These are phyloP conservation scores for Pungitius pungitius DNA, from an alignment of 2,113 vertebrate genomes.

Conservation along the genomic window DNA sequence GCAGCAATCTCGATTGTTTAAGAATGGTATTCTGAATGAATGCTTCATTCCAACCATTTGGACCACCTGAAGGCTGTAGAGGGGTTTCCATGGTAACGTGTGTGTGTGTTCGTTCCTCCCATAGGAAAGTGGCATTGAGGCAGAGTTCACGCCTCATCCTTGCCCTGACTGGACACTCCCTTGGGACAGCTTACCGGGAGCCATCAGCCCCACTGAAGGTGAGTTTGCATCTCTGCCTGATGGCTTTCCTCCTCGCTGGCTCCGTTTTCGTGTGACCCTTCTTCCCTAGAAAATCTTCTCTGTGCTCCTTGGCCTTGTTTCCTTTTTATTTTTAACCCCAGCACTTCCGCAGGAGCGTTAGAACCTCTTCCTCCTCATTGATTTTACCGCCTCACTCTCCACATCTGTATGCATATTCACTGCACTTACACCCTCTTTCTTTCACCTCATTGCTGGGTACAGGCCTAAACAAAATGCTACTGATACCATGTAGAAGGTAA, in stretches of 20 bases:
- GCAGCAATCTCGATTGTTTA: background rate
- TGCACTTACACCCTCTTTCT: conserved; percentile 7
- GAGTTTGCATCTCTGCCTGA: conserved; percentile 69
- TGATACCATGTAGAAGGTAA: background rate
- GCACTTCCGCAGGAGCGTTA: background rate
- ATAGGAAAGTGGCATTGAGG: conserved; percentile 90
- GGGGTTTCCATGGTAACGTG: conserved; percentile 56
- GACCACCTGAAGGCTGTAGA: conserved; percentile 26
- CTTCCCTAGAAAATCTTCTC: conserved; percentile 1
- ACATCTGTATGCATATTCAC: conserved; percentile 9
- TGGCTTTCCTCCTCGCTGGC: conserved; percentile 6
- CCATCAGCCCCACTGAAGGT: conserved; percentile 94
- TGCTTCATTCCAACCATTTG: conserved; percentile 41
- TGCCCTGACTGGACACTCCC: conserved; percentile 87
- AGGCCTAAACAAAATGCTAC: conserved; percentile 23
- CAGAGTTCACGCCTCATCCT: conserved; percentile 88
- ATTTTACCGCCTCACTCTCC: conserved; percentile 1
- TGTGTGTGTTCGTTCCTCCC: conserved; percentile 30
- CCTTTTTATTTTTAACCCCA: background rate
- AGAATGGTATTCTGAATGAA: conserved; percentile 21
- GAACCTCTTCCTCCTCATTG: background rate
- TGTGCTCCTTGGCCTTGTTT: background rate
- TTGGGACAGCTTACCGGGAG: conserved; percentile 88
- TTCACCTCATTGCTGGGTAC: conserved; percentile 15
- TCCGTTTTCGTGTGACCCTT: conserved; percentile 14